These are phyloP conservation scores for Syngnathus rostellatus DNA, from an alignment of 2,797 vertebrate genomes.

Conservation along the genomic window DNA sequence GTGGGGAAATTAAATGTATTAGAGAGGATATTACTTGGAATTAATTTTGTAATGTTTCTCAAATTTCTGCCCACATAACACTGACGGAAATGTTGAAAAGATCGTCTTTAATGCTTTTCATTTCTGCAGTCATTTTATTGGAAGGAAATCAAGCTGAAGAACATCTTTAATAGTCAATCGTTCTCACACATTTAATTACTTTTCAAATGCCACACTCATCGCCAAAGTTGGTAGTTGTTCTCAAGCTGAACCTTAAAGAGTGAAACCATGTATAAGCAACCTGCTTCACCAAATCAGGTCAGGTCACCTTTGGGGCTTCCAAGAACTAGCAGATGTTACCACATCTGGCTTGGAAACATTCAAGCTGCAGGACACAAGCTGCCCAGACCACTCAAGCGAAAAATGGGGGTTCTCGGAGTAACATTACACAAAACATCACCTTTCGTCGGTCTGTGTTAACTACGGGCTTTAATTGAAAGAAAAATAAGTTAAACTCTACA, in stretches of 20 bases:
- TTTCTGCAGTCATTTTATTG: background rate
- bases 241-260: background rate
- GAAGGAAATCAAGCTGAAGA: background rate
- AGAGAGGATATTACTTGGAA: too few relatives aligned
- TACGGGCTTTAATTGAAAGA: background rate
- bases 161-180: background rate
- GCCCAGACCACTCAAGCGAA: slow-evolving; percentile 2
- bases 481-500: background rate
- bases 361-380: slow-evolving; percentile 42
- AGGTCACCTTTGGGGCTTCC: slow-evolving; percentile 39
- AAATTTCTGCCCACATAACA: too few relatives aligned
- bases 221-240: background rate
- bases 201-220: background rate
- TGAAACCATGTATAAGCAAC: slow-evolving; percentile 9
- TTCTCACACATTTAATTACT: background rate
- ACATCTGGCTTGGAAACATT: slow-evolving; percentile 56
- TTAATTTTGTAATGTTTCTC: too few relatives aligned
- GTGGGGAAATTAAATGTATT: background rate
- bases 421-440: background rate
- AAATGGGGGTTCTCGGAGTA: background rate
- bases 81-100: too few relatives aligned
- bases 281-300: slow-evolving; percentile 36
- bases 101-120: too few relatives aligned
- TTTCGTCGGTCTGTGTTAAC: background rate
- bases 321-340: slow-evolving; percentile 56